phyloP scores from a whole-genome alignment of 23 tunicate genomes.

The Trididemnum clinides region DNA sequence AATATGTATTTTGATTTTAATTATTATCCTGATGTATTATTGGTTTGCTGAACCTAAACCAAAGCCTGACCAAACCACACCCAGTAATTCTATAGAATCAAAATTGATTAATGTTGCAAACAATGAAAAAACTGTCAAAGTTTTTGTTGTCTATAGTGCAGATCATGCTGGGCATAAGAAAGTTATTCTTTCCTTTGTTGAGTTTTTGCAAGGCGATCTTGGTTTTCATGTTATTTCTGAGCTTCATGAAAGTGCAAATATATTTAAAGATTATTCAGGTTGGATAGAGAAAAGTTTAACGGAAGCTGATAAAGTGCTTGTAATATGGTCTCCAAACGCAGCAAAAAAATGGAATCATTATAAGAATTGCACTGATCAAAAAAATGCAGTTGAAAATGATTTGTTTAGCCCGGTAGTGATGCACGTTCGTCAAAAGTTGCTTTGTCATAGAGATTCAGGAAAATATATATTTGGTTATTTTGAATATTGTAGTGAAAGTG shows the following conservation, averaged over 20 bases:
- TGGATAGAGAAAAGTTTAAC: conserved; percentile 50
- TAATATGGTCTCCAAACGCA: conserved; percentile 68
- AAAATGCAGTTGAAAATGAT: conserved; percentile 7
- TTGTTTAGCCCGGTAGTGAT: conserved; percentile 61
- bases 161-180: conserved; percentile 59
- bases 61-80: neutral
- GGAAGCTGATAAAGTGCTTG: conserved; percentile 52
- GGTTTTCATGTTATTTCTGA: conserved; percentile 56
- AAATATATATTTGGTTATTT: conserved; percentile 66
- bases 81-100: neutral
- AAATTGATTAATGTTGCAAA: neutral
- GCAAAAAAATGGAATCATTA: conserved; percentile 9
- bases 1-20: neutral
- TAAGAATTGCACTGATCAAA: neutral
- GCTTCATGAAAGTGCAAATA: conserved; percentile 14
- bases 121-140: neutral
- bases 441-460: conserved; percentile 22
- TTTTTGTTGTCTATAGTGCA: conserved; percentile 43
- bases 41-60: neutral
- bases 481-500: conserved; percentile 44
- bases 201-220: conserved; percentile 45
- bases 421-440: conserved; percentile 30
- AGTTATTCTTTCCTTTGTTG: conserved; percentile 43
- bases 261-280: neutral
- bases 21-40: neutral